Percentiles rank a stretch among this genome's conserved stretches.
Evolutionary conservation across 1,140 invertebrate genomes (phyloP).

Genomic region (Diorhabda sublineata): DNA sequence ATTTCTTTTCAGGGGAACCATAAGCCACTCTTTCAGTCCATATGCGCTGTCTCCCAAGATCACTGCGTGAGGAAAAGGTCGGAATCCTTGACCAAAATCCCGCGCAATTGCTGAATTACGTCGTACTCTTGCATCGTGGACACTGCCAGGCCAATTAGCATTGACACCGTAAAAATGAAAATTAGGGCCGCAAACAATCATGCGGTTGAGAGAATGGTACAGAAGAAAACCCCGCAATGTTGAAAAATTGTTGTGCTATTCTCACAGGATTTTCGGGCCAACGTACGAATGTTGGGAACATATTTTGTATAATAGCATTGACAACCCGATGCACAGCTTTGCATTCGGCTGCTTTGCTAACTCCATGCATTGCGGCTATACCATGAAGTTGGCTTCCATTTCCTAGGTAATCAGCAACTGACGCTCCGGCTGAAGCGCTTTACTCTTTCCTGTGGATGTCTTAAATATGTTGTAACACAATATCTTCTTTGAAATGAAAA

Average conservation of each 20-base stretch:
- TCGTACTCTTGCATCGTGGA: neutral
- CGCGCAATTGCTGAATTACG: conserved; percentile 6
- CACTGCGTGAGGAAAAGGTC: conserved; percentile 9
- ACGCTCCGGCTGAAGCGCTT: too few relatives aligned
- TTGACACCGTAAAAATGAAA: conserved; percentile 10
- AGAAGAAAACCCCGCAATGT: conserved; percentile 10
- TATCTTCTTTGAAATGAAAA: too few relatives aligned
- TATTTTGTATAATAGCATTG: too few relatives aligned
- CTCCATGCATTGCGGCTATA: too few relatives aligned
- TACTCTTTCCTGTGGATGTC: conserved; percentile 14
- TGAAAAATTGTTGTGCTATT: neutral
- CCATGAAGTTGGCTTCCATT: too few relatives aligned
- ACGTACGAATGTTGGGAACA: too few relatives aligned
- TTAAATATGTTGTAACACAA: conserved; percentile 8
- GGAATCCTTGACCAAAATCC: conserved; percentile 7
- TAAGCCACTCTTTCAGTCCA: neutral
- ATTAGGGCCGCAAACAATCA: conserved; percentile 16
- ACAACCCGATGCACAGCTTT: too few relatives aligned
- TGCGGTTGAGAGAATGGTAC: conserved; percentile 22
- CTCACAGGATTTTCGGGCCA: too few relatives aligned
- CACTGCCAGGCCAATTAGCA: conserved; percentile 17
- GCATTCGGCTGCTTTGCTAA: too few relatives aligned
- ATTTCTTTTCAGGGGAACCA: too few relatives aligned
- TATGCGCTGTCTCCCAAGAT: conserved; percentile 17
- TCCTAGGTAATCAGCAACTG: too few relatives aligned